Evolutionary conservation across 1,140 invertebrate genomes (phyloP), one percentile per base, ranked within the genome.

Genomic region (Ips typographus): DNA sequence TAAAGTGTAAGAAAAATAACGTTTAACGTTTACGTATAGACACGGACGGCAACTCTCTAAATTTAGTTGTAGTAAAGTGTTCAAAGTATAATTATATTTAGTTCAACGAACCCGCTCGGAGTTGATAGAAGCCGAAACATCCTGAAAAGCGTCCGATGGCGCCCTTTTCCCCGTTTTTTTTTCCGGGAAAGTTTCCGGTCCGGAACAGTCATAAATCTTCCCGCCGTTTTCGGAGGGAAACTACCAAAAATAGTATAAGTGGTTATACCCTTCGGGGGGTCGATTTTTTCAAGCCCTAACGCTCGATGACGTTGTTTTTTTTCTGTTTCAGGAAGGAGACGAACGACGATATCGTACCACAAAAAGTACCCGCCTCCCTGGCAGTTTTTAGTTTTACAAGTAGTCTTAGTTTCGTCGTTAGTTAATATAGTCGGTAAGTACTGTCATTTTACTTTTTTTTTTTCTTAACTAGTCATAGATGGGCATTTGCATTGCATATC

Each of bases 381-480:
- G 77, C 70, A 74, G 55, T 75, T 77, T 72, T 76, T 79, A 77
- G 76, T 76, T 63, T 73, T 79, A 64, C 68, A 64, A 43, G 5
- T 71, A 79, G 76, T 77, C 55, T 71, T 78, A 78, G 75, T 75
- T 58, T 74, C 77, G 69, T 75, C 74, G 67, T 77, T 79, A 75
- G 73, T 78, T 75, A 77, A 72, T 75, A 77, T 79, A 78, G 77
- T 76, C 65, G 78, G 78, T 79, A 73, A 78, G 78, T 79, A 56
- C 5, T 22, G 22, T 22, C 22, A 22, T 22, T 22, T 22, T 22
- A 22, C 22, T 22, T 22, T 22, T 22, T 22, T 22, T 22, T 22
- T 22, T 0, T 22, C n/a, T n/a, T n/a, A n/a, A 22, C 22, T 22
- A 22, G 22, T 22, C 22, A 0, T 22, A 22, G 22, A 22, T 22